Percentiles rank a stretch among this genome's conserved stretches.
These are phyloP conservation scores for Prolemur simus DNA, from an alignment of 2,113 vertebrate species.

Conservation along the genomic window DNA sequence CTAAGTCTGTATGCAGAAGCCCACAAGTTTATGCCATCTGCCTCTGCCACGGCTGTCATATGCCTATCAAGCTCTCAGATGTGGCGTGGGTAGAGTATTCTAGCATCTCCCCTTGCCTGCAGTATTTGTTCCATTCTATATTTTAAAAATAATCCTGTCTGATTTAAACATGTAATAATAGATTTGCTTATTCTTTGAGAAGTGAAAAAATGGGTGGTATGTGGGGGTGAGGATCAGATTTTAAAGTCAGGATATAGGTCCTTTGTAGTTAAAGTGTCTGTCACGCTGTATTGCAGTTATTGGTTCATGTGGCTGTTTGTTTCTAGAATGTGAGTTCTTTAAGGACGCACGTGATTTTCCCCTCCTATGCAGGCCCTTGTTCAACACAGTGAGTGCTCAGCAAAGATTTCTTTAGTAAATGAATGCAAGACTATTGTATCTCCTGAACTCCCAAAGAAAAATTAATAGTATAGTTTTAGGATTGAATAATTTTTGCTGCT, in stretches of 20 bases:
- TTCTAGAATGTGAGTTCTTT: not conserved
- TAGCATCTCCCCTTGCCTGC: not conserved
- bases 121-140: not conserved
- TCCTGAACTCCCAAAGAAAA: not conserved
- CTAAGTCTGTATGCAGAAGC: not conserved
- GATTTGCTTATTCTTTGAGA: not conserved
- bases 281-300: not conserved
- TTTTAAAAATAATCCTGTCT: not conserved
- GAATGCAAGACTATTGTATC: not conserved
- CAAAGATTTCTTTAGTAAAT: not conserved
- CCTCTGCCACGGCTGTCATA: not conserved
- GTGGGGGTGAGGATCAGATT: not conserved
- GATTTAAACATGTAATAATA: not conserved
- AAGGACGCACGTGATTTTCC: not conserved
- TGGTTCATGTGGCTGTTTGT: slow-evolving; percentile 1
- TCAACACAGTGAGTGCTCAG: not conserved
- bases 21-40: not conserved
- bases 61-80: not conserved
- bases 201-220: not conserved
- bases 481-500: not conserved
- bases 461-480: not conserved
- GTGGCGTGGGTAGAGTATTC: not conserved
- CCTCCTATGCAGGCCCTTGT: not conserved
- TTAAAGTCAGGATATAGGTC: not conserved
- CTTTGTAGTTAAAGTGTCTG: not conserved